Percentiles rank a stretch among this genome's conserved stretches.
Evolutionary conservation across 23 tunicate species (phyloP).

Genomic region (Phallusia fumigata): DNA sequence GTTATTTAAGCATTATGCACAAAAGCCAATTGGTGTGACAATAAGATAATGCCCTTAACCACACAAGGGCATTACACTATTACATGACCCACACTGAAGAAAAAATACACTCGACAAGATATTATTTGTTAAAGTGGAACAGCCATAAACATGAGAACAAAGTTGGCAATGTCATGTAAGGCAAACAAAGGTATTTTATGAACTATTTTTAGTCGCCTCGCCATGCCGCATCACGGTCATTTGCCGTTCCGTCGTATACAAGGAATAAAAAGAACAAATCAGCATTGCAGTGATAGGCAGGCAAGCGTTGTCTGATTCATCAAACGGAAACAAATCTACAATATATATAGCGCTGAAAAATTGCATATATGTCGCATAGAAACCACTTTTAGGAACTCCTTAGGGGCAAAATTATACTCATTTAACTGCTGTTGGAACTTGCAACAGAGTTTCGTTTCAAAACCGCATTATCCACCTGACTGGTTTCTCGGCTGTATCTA

Average conservation of each 20-base stretch:
- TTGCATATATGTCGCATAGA: constrained; percentile 9
- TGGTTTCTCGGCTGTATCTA: not conserved
- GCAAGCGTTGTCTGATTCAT: not conserved
- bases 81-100: too few species aligned
- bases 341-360: not conserved
- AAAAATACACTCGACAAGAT: too few species aligned
- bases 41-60: too few species aligned
- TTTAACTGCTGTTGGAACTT: not conserved
- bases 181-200: too few species aligned
- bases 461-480: not conserved
- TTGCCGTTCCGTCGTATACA: not conserved
- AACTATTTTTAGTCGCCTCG: too few species aligned
- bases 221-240: not conserved
- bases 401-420: not conserved
- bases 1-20: too few species aligned
- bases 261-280: not conserved
- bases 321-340: not conserved
- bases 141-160: too few species aligned
- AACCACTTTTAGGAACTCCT: not conserved
- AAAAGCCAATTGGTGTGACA: too few species aligned
- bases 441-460: not conserved
- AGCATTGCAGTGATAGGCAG: not conserved
- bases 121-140: too few species aligned
- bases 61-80: too few species aligned
- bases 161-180: too few species aligned